Evolutionary conservation across 2,113 vertebrate species (phyloP), one percentile per base, ranked within the genome.

Genomic region (Dissostichus mawsoni): DNA sequence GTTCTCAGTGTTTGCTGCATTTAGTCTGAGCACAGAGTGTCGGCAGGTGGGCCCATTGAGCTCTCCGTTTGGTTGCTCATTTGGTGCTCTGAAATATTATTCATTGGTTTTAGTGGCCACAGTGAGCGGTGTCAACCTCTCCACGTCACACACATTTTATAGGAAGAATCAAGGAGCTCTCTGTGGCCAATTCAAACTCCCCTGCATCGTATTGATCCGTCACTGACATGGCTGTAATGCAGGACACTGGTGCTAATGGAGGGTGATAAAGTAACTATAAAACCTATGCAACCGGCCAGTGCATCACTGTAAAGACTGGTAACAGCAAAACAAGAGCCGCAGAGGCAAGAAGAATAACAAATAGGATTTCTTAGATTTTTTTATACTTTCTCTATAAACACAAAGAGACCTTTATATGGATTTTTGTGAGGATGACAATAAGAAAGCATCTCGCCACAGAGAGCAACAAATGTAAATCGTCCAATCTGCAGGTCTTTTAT

Each of bases 251-350:
- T 48, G 70, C 90, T 93, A 93, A 92, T 91, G 86, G 84, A 74
- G 65, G 68, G 86, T 66, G 72, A 91, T 92, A 92, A 91, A 92
- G 85, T 70, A 83, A 83, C 89, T 76, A 71, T 84, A 93, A 92
- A 92, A 68, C 69, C 55, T 20, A 75, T 55, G 83, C 74, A 80
- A 67, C 64, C 71, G 63, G 50, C 74, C 69, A 72, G 86, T 63
- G 81, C 77, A 89, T 90, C 89, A 65, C 78, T 74, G 62, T 69
- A 78, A 82, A 82, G 76, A 74, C 59, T 36, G 79, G 77, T 48
- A 52, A 74, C 52, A 29, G 69, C 47, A 74, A 29, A 72, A 74
- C 17, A 25, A 45, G 41, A 67, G 67, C 44, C 4, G 63, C 80
- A 45, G 52, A 29, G 29, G 62, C 68, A 20, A 20, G 55, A 45